Percentiles rank a stretch among this genome's conserved stretches.
phyloP scores from a whole-genome alignment of 2,113 vertebrate genomes.

The Oryctolagus cuniculus region mOryCun1.1 NC_091442.1:101887001-101887500 shows the following conservation, averaged over 20 bases:
- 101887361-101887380: background rate
- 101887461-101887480: too few relatives aligned
- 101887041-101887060: background rate
- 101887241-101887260: background rate
- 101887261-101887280: background rate
- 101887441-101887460: too few relatives aligned
- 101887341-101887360: constrained; percentile 3
- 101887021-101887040: background rate
- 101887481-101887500: too few relatives aligned
- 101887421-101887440: too few relatives aligned
- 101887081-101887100: background rate
- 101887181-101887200: background rate
- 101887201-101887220: background rate
- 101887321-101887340: background rate
- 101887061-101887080: background rate
- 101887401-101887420: background rate
- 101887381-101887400: constrained; percentile 26
- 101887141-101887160: rapidly evolving
- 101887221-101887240: background rate
- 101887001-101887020: background rate
- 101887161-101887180: rapidly evolving
- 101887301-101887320: background rate
- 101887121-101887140: background rate
- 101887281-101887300: constrained; percentile 1
- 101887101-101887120: background rate